A percentile compares a stretch with the other conserved stretches of the same genome.
Evolutionary conservation across 2,113 vertebrate genomes (phyloP).

Genomic region (Acrocephalus kingi): DNA sequence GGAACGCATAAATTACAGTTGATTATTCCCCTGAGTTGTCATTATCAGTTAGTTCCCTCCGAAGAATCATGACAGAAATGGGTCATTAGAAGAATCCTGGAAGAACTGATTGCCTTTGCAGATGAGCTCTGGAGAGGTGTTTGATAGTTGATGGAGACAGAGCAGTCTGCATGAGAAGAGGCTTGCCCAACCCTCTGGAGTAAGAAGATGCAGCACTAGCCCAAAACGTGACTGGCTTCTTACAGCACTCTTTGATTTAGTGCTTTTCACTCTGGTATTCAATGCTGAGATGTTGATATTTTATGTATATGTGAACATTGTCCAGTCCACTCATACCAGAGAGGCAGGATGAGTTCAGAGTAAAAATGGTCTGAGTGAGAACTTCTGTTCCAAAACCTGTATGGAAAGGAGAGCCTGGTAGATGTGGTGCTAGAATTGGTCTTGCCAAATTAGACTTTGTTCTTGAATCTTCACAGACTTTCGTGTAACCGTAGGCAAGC

Average conservation of each 20-base stretch:
- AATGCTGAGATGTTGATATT: not conserved
- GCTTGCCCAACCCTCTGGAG: slow-evolving; percentile 4
- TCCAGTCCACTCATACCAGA: not conserved
- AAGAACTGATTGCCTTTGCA: slow-evolving; percentile 58
- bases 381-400: not conserved
- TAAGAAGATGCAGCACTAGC: not conserved
- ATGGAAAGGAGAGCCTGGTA: not conserved
- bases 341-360: not conserved
- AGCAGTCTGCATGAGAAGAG: not conserved
- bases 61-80: slow-evolving; percentile 60
- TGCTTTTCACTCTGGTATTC: not conserved
- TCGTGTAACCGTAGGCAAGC: not conserved
- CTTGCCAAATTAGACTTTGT: not conserved
- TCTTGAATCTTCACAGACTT: not conserved
- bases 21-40: slow-evolving; percentile 60
- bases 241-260: not conserved
- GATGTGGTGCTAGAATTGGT: not conserved
- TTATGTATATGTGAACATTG: not conserved
- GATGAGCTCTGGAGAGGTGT: slow-evolving; percentile 33
- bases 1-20: slow-evolving; percentile 6
- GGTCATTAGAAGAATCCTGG: slow-evolving; percentile 34
- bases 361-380: not conserved
- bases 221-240: slow-evolving; percentile 3
- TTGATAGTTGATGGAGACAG: not conserved
- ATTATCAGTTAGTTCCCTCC: slow-evolving; percentile 48